phyloP scores from a whole-genome alignment of 2,888 invertebrate species.

The Erebia aethiops region DNA sequence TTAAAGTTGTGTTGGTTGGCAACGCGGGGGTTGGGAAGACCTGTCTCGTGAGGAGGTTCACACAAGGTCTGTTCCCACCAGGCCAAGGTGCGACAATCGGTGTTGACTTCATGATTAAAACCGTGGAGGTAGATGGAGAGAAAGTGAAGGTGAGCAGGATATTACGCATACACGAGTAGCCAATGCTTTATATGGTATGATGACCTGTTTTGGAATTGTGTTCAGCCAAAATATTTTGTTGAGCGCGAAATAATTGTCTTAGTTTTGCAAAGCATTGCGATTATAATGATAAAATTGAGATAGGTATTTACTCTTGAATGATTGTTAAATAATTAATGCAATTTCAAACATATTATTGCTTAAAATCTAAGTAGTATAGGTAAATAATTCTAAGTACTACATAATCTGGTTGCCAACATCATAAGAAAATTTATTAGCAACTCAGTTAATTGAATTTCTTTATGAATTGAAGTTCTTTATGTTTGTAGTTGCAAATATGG shows the following conservation, averaged over 20 bases:
- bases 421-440: too few species aligned
- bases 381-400: too few species aligned
- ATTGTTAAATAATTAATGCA: background rate
- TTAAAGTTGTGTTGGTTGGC: conserved; percentile 99
- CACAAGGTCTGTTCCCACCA: conserved; percentile 98
- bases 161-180: conserved; percentile 29
- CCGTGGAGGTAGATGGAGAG: conserved; percentile 97
- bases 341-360: background rate
- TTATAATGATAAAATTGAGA: background rate
- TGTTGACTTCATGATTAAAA: conserved; percentile 99
- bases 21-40: conserved; percentile 99
- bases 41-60: conserved; percentile 97
- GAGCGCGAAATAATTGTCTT: background rate
- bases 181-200: conserved; percentile 1
- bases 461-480: too few species aligned
- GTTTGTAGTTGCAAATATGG: conserved; percentile 97
- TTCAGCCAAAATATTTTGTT: background rate
- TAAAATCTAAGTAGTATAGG: background rate
- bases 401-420: too few species aligned
- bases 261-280: background rate
- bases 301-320: background rate
- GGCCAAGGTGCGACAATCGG: conserved; percentile 99
- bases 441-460: too few species aligned
- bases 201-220: conserved; percentile 22
- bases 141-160: conserved; percentile 90